Evolutionary conservation across 2,797 vertebrate species (phyloP), one percentile per base, ranked within the genome.

Genomic region (Lagocephalus sceleratus): DNA sequence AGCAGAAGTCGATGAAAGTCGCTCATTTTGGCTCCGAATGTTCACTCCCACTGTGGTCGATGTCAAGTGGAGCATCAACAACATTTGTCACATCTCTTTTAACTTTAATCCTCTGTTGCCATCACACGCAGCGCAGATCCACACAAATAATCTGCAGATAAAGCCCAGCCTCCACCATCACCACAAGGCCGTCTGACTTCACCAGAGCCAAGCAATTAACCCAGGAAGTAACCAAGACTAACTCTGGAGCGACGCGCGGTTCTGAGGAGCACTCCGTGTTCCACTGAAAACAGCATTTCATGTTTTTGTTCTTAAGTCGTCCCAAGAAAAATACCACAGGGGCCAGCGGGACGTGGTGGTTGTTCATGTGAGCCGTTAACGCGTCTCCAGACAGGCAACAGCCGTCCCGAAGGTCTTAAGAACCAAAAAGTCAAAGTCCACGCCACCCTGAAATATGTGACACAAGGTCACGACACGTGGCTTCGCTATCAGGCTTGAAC

Each of bases 241-340:
- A 62, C 57, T 66, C 57, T 46, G 60, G 50, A 77, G 47, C 55
- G 76, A 64, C 60, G 11, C 19, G 20, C 43, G 58, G 68, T 54
- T 52, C 48, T 49, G 21, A 62, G 68, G 51, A 11, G 66, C 56
- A 63, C n/a, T n/a, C 68, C 5, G 52, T 65, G 82, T 85, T 88
- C 79, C 80, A 62, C 21, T 14, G 8, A 60, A 78, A 22, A 6
- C 12, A 46, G 21, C 20, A 46, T 14, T 2, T 23, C 0, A n/a
- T 7, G 16, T 6, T 22, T 16, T 16, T 14, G 20, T 23, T 16
- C 38, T 29, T 23, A 12, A 15, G 21, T 21, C 22, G 23, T 16
- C 1, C 11, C 43, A 15, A 46, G 46, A 64, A 68, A 71, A 62
- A 68, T 47, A 67, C 62, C 3, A 20, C 17, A 45, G 14, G 6